Conservation (phyloP, 2,888 invertebrate genomes). For the Apamea monoglypha region DNA sequence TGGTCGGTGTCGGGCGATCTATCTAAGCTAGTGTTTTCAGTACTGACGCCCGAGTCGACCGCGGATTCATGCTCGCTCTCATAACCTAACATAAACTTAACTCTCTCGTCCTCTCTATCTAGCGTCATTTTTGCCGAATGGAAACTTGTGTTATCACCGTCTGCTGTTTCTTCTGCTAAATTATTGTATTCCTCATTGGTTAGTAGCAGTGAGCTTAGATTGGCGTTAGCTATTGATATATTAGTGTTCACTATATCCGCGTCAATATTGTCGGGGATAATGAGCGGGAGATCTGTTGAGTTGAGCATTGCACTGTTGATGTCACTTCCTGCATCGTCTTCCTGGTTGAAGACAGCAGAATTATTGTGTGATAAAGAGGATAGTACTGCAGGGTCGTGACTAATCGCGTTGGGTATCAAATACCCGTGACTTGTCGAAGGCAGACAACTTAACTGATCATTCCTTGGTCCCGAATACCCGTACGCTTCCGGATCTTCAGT, state of each 20-base stretch:
- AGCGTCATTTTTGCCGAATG: conserved; percentile 82
- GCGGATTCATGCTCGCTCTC: conserved; percentile 88
- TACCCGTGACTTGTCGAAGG: conserved; percentile 92
- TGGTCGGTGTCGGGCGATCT: conserved; percentile 91
- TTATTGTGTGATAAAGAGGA: conserved; percentile 89
- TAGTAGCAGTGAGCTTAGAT: conserved; percentile 90
- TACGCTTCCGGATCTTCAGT: conserved; percentile 77
- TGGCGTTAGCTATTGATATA: conserved; percentile 92
- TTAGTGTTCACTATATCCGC: conserved; percentile 85
- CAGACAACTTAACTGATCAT: conserved; percentile 87
- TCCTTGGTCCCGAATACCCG: conserved; percentile 78
- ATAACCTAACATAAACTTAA: conserved; percentile 87
- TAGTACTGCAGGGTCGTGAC: conserved; percentile 90
- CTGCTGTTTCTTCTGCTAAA: conserved; percentile 73
- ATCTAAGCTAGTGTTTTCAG: conserved; percentile 93
- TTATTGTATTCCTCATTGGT: conserved; percentile 87
- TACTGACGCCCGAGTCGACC: conserved; percentile 93
- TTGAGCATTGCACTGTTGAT: conserved; percentile 76
- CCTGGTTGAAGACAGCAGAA: conserved; percentile 85
- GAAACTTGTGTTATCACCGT: conserved; percentile 80
- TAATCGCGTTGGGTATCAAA: conserved; percentile 91
- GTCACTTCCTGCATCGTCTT: conserved; percentile 77
- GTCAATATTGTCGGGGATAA: conserved; percentile 85
- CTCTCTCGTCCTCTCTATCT: conserved; percentile 80
- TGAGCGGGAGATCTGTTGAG: conserved; percentile 79